Evolutionary conservation across 2,797 vertebrate genomes (phyloP).

Genomic region (Sebastes ruberrimus): DNA sequence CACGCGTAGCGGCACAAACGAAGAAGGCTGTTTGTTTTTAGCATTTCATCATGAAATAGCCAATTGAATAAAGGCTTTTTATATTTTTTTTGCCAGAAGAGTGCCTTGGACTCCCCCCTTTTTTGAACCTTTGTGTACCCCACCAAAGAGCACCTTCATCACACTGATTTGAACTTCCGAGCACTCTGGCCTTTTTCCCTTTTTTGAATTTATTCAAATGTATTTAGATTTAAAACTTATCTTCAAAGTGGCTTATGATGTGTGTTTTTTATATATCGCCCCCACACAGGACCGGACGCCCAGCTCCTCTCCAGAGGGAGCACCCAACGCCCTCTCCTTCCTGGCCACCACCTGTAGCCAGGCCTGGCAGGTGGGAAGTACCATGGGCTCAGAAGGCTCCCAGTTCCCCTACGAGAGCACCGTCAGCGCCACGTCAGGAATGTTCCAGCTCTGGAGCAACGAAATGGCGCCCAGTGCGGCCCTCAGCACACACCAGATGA

Average conservation of each 20-base stretch:
- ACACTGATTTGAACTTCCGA: no score
- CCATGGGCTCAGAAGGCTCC: conserved; percentile 76
- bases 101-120: no score
- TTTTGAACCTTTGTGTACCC: no score
- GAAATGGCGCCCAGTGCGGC: conserved; percentile 82
- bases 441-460: conserved; percentile 91
- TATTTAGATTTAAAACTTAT: background rate
- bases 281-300: conserved; percentile 84
- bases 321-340: conserved; percentile 82
- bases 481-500: conserved; percentile 85
- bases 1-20: no score
- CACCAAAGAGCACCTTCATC: no score
- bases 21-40: no score
- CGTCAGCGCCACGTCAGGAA: conserved; percentile 82
- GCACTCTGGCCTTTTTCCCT: no score
- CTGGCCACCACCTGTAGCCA: conserved; percentile 86
- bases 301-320: conserved; percentile 84
- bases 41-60: no score
- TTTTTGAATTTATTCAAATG: no score
- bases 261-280: background rate
- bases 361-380: conserved; percentile 80
- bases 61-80: no score
- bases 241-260: background rate
- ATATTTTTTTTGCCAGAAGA: no score
- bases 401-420: conserved; percentile 84